Base-by-base conservation (phyloP, 1,140 invertebrate species). In the Hycleus phaleratus region DNA sequence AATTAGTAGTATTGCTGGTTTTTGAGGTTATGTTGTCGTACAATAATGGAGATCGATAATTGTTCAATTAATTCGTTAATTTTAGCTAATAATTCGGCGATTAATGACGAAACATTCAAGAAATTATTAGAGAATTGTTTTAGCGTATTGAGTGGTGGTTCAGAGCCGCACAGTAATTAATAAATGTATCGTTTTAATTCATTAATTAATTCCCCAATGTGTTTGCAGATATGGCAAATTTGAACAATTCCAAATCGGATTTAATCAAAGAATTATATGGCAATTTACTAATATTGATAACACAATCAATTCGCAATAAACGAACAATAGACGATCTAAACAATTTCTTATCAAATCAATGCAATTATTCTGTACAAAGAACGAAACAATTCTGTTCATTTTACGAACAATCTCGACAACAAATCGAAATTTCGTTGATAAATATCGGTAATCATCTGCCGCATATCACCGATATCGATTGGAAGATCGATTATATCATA, bases 381-480 rank as follows among this genome's bases (percentile, higher is more conserved):
- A 63, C 66, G 38, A 67, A 74, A 32, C 70, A 73, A 48, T 58
- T 79, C 7, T 68, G 69, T 26, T 65, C 74, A 38, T 51, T 61
- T 44, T 81, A 77, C 62, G 60, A 58, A 1, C 70, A 58, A 56
- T 61, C 75, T 50, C 75, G 73, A 56, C 48, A 61, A 47, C 52
- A 62, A 48, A 66, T 80, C 52, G 70, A 73, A 56, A 67, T 68
- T 49, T 66, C 66, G 4, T 68, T 82, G 25, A 72, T 76, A 62
- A 70, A 73, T 58, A 75, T 78, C 56, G 79, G 79, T 11, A 71
- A 67, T 58, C 68, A 73, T 65, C 62, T 81, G 56, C 80, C 82
- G 4, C 82, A 83, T 62, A 77, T 86, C 45, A 75, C 81, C n/a
- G 82, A 86, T 65, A 74, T 83, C 3, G 78, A 80, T 60, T 86